Conservation (phyloP, 1,140 invertebrate species). For the Drosophila nigrodunni region DNA sequence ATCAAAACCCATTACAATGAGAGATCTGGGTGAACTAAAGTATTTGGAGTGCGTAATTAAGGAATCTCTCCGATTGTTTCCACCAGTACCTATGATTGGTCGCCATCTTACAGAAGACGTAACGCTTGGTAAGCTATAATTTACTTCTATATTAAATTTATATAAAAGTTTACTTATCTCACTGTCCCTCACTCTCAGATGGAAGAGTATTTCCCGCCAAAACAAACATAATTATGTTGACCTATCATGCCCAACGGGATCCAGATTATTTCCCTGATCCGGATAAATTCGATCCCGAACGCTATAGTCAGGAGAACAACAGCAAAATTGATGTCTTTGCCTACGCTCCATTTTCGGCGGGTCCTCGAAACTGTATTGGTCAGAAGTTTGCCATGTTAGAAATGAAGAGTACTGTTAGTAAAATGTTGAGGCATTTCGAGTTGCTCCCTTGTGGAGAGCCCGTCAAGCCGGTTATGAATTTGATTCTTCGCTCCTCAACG, state of each 20-base stretch:
- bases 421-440: conserved; percentile 84
- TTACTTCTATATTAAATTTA: neutral
- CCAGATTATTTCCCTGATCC: conserved; percentile 87
- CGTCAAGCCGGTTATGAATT: conserved; percentile 58
- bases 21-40: conserved; percentile 68
- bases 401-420: conserved; percentile 87
- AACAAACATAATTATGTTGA: conserved; percentile 79
- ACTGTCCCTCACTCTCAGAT: conserved; percentile 36
- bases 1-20: conserved; percentile 49
- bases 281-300: conserved; percentile 87
- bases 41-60: conserved; percentile 88
- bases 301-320: conserved; percentile 86
- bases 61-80: conserved; percentile 87
- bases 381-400: conserved; percentile 93
- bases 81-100: conserved; percentile 89
- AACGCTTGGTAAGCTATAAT: conserved; percentile 61
- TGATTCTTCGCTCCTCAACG: conserved; percentile 69
- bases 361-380: conserved; percentile 88
- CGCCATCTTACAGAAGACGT: conserved; percentile 86
- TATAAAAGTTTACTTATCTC: neutral
- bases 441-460: conserved; percentile 65
- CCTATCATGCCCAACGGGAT: conserved; percentile 86
- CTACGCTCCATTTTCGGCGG: conserved; percentile 89
- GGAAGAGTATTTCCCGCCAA: conserved; percentile 82
- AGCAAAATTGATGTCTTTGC: conserved; percentile 85